Conservation (phyloP, 1,140 invertebrate species). For the Chlorops oryzae region DNA sequence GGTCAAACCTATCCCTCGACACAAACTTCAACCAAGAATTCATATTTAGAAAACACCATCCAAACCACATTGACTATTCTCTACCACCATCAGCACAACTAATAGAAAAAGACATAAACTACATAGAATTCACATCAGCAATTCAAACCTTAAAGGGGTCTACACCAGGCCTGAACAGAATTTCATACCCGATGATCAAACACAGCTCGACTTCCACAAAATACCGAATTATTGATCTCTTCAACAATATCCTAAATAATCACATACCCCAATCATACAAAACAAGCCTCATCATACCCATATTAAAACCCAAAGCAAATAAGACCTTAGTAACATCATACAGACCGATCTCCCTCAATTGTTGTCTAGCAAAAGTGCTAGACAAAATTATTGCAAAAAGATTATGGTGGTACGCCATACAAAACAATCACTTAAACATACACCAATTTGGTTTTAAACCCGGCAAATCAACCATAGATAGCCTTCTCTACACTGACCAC, state of each 20-base stretch:
- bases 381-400: constrained; percentile 13
- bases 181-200: constrained; percentile 15
- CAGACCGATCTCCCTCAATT: constrained; percentile 13
- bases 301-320: constrained; percentile 7
- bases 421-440: constrained; percentile 12
- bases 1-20: constrained; percentile 1
- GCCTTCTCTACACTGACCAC: constrained; percentile 5
- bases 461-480: not conserved
- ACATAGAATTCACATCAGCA: constrained; percentile 12
- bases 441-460: constrained; percentile 8
- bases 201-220: constrained; percentile 7
- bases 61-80: not conserved
- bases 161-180: constrained; percentile 15
- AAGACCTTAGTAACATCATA: constrained; percentile 1
- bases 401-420: constrained; percentile 12
- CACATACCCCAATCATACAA: constrained; percentile 5
- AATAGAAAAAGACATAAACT: constrained; percentile 10
- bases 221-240: constrained; percentile 14
- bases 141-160: constrained; percentile 17
- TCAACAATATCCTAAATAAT: constrained; percentile 6
- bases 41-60: not conserved
- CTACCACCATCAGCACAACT: not conserved
- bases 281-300: constrained; percentile 1
- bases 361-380: constrained; percentile 5
- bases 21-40: not conserved